Evolutionary conservation across 1,140 invertebrate genomes (phyloP).

Genomic region (Globodera ellingtonae): DNA sequence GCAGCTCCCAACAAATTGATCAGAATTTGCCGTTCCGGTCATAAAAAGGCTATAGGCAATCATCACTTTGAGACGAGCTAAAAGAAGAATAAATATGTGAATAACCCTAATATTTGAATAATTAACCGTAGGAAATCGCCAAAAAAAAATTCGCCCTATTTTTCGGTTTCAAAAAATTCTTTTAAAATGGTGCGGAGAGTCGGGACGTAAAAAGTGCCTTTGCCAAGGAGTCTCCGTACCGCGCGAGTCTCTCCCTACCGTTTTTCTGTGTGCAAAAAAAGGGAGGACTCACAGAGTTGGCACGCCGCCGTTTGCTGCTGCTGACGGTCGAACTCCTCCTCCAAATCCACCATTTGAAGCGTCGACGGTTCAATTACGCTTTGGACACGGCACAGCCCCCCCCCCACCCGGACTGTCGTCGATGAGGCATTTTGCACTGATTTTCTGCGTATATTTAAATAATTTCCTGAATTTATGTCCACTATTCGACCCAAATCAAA

Average conservation of each 20-base stretch:
- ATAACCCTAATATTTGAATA: no score
- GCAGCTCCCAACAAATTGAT: neutral
- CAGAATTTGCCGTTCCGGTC: neutral
- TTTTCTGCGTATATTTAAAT: neutral
- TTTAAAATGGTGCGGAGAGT: no score
- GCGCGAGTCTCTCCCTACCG: no score
- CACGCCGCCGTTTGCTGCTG: no score
- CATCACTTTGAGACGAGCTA: slow-evolving; percentile 8
- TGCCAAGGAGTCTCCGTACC: no score
- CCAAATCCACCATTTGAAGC: neutral
- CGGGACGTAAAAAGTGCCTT: no score
- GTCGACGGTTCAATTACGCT: neutral
- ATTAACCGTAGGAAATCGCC: no score
- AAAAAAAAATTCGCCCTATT: no score
- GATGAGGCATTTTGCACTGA: neutral
- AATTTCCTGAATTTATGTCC: no score
- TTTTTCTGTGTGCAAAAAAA: neutral
- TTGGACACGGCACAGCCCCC: neutral
- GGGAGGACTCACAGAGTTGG: neutral
- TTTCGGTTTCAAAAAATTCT: no score
- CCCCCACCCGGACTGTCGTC: neutral
- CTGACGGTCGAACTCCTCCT: neutral
- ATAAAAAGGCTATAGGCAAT: neutral
- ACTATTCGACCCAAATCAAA: no score
- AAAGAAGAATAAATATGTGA: neutral